Evolutionary conservation across 2,888 invertebrate genomes (phyloP), one percentile per base, ranked within the genome.

Genomic region (Megaustenia siamemsis): DNA sequence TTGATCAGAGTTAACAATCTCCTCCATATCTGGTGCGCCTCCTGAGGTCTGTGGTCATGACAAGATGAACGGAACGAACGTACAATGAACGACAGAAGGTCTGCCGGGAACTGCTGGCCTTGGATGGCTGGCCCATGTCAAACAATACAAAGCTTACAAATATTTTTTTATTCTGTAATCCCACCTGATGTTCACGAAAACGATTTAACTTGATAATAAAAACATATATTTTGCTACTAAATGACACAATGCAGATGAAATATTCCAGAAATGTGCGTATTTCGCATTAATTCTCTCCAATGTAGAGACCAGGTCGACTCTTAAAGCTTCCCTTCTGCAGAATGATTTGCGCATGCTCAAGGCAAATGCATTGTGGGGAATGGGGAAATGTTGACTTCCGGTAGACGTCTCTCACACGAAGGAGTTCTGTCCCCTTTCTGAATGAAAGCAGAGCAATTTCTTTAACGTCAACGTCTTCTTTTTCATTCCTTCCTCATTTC

Each of bases 61-160:
- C 80, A 68, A 1, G 38, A 35, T 45, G 1, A 35, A n/a, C 0
- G 5, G 68, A 84, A 60, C 60, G 84, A 84, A 71, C 79, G 84
- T 84, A 79, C 40, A 84, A 12, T 73, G 84, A 84, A 84, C 79
- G 84, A 84, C 56, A 79, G 73, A 84, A 78, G 38, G 40, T 32
- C 1, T 6, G 43, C 45, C 28, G 69, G 49, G 49, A n/a, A n/a
- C n/a, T n/a, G n/a, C n/a, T n/a, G n/a, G n/a, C n/a, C n/a, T n/a
- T n/a, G n/a, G n/a, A n/a, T n/a, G n/a, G n/a, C n/a, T n/a, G n/a
- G n/a, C n/a, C n/a, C n/a, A n/a, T n/a, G n/a, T n/a, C n/a, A n/a
- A n/a, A n/a, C n/a, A n/a, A n/a, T n/a, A n/a, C n/a, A n/a, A n/a
- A n/a, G 68, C n/a, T 69, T 32, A n/a, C 68, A 80, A 68, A 68